Conservation (phyloP, 2,797 vertebrate genomes). For the Anguilla marmorata region DNA sequence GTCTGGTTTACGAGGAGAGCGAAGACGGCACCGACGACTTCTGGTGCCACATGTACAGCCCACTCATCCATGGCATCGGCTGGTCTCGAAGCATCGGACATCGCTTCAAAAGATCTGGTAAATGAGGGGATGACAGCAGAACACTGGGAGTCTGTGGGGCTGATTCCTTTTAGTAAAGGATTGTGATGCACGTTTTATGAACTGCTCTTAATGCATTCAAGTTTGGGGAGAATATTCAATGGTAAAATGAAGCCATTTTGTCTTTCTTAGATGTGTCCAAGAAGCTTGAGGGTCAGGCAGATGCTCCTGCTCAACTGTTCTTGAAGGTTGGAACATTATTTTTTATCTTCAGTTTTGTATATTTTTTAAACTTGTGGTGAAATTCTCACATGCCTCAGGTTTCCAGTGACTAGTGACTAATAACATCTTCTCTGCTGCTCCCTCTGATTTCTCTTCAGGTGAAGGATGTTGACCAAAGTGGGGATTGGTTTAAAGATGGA, state of each 20-base stretch:
- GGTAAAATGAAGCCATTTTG: background rate
- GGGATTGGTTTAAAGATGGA: conserved; percentile 95
- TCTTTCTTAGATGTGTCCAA: conserved; percentile 82
- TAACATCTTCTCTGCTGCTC: background rate
- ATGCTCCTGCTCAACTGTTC: conserved; percentile 89
- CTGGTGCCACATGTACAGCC: conserved; percentile 99
- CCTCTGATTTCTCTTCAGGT: conserved; percentile 69
- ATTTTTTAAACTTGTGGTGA: background rate
- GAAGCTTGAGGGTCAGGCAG: conserved; percentile 90
- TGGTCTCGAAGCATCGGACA: conserved; percentile 98
- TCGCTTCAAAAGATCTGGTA: conserved; percentile 96
- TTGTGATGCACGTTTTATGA: background rate
- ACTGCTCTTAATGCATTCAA: background rate
- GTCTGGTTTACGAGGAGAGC: conserved; percentile 93
- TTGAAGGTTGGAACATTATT: conserved; percentile 78
- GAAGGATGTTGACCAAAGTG: conserved; percentile 90
- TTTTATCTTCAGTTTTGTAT: background rate
- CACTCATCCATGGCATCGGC: conserved; percentile 92
- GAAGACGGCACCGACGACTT: conserved; percentile 94
- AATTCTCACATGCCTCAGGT: background rate
- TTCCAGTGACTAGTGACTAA: background rate
- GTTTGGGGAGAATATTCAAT: background rate
- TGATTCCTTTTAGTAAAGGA: background rate
- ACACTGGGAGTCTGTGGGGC: background rate
- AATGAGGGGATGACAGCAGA: conserved; percentile 43